phyloP scores from a whole-genome alignment of 2,888 invertebrate species.

The Luperina nickerlii region DNA sequence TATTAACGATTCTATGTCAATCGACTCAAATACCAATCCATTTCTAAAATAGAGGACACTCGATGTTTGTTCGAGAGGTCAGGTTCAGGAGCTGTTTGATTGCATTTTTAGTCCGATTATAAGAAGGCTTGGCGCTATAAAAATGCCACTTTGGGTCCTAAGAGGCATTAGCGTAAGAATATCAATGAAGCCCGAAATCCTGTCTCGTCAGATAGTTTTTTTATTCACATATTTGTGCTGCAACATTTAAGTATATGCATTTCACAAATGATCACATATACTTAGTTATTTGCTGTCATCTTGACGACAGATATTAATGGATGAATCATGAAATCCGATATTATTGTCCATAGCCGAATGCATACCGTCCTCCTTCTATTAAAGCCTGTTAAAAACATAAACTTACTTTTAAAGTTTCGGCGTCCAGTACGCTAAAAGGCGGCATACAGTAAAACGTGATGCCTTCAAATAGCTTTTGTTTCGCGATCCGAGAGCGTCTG shows the following conservation, averaged over 20 bases:
- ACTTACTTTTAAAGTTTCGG: slow-evolving; percentile 79
- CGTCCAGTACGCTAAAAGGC: slow-evolving; percentile 84
- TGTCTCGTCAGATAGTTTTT: not conserved
- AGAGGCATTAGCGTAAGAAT: not conserved
- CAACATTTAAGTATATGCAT: not conserved
- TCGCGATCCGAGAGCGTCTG: slow-evolving; percentile 82
- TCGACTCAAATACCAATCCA: not conserved
- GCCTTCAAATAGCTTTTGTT: slow-evolving; percentile 83
- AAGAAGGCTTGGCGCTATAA: not conserved
- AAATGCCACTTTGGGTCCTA: not conserved
- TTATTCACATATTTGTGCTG: not conserved
- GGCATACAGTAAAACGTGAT: slow-evolving; percentile 88
- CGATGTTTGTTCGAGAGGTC: not conserved
- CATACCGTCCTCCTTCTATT: not conserved
- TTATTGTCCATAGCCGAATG: not conserved
- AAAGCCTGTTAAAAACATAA: not conserved
- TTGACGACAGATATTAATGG: not conserved
- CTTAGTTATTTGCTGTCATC: not conserved
- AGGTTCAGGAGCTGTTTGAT: not conserved
- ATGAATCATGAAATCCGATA: not conserved
- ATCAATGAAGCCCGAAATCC: not conserved
- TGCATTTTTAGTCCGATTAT: not conserved
- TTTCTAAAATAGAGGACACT: not conserved
- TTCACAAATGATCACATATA: not conserved
- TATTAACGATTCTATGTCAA: not conserved